Evolutionary conservation across 2,888 invertebrate genomes (phyloP), one percentile per base, ranked within the genome.

Genomic region (Caenorhabditis macrosperma): DNA sequence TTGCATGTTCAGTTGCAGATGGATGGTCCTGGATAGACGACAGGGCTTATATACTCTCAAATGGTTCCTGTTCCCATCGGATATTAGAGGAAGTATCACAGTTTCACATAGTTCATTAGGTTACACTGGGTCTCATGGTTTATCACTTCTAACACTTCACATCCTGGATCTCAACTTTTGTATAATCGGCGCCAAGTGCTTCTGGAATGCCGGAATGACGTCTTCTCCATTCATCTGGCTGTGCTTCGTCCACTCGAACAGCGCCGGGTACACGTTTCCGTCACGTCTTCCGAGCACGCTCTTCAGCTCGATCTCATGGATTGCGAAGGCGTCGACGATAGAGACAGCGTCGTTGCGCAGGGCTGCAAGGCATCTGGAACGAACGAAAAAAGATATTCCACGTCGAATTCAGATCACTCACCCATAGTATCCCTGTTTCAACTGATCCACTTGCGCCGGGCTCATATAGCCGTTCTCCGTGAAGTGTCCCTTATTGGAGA

Each of bases 261-360:
- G 52, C 26, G 79, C 82, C 10, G 87, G 84, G 26, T 87, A 87
- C 9, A 88, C 88, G 50, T 85, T 88, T 2, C 92, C 92, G 81
- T 92, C 92, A 74, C 91, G 82, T n/a, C 85, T 74, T 28, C 87
- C 87, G 0, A 87, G 55, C 6, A 85, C 84, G 28, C 91, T 91
- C 78, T 90, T 87, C 30, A 92, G 86, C 26, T 91, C 86, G 9
- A 87, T 82, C 80, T 92, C 92, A 7, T 88, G 87, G 81, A 91
- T 91, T 89, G 96, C 96, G 90, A 96, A 97, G 10, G 95, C 94
- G 92, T 97, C 97, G 0, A 96, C 96, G 26, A 97, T 93, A 0
- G 95, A 94, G 0, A 97, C 94, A 0, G 95, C 96, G 91, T 96
- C 94, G 1, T 95, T 95, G 52, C 96, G 93, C 41, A 97, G 63